Evolutionary conservation across 2,888 invertebrate genomes (phyloP), one percentile per base, ranked within the genome.

Genomic region (Spilosoma lubricipeda): DNA sequence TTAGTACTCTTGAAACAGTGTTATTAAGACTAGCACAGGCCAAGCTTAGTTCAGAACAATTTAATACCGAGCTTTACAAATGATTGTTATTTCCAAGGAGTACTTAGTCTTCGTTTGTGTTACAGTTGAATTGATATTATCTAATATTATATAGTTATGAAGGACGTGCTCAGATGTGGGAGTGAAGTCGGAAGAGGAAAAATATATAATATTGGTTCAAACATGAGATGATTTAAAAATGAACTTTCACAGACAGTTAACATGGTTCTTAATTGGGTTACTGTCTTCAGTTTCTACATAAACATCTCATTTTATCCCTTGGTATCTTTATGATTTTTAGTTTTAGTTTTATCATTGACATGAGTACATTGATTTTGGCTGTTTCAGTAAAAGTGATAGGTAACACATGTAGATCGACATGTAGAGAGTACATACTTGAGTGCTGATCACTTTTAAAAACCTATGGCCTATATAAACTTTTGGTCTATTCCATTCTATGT

Each of bases 101-200:
- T 45, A 8, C 27, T 15, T 9, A 70, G n/a, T 23, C 56, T 39
- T 39, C 56, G 30, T 42, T 39, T 63, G 1, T 42, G 27, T 64
- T 33, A 52, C 45, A 33, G 59, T 13, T 67, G 3, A 71, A 65
- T 56, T 42, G 20, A 76, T 72, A 70, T 42, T 67, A 9, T 5
- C 23, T 18, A 45, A 18, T 52, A 52, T 52, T 8, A 23, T 52
- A 52, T 20, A 20, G 48, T 48, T 48, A 20, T 23, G 23, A 52
- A 20, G 52, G 23, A 52, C 59, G 59, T 59, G 13, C n/a, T 59
- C 59, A 27, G 13, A 59, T 56, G 27, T 56, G n/a, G 27, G n/a
- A 27, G 11, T 27, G 13, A 27, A 27, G 27, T n/a, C n/a, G n/a
- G n/a, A n/a, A n/a, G n/a, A 56, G n/a, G 9, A 27, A 3, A 13